Base-by-base conservation (phyloP, 2,113 vertebrate genomes). In the Neoarius graeffei region DNA sequence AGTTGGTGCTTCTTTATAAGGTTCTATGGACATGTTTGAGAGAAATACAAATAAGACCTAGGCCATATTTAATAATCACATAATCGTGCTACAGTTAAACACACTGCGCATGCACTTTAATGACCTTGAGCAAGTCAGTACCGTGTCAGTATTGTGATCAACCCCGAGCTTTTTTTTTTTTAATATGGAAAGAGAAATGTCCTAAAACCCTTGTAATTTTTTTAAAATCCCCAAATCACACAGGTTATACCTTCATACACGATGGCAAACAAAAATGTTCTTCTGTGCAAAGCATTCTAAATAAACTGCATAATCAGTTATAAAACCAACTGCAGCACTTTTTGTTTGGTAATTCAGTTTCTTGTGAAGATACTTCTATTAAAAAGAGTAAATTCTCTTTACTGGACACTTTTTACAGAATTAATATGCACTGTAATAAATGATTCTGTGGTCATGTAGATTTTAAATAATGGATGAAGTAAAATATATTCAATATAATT, bases 111-210 rank as follows among this genome's bases (percentile, higher is more conserved):
- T 27, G 20, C n/a, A 84, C 59, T 50, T 83, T 66, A 66, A 30
- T 83, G 81, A 66, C 87, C 87, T 83, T 88, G 71, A 64, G 23
- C 23, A n/a, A 59, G 48, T 57, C 81, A 52, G 42, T 14, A 19
- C 25, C 30, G 86, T 64, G 13, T 56, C 54, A 56, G 54, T 56
- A 27, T 59, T 35, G n/a, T 81, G 54, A 27, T 76, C 20, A 76
- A 76, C 48, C 19, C 20, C 50, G 69, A 19, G 15, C 15, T 73
- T 42, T 73, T 76, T 10, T 48, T 35, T 35, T 42, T 48, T 23
- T 50, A 25, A 54, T 6, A 77, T 25, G 4, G 3, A n/a, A 25
- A 77, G 27, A 17, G 2, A 30, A n/a, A 66, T 66, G 23, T 66
- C 25, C 8, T n/a, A 66, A 8, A 66, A 1, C 64, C 7, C 10